Conservation (phyloP, 2,888 invertebrate genomes). For the Cephus pygmeus region DNA sequence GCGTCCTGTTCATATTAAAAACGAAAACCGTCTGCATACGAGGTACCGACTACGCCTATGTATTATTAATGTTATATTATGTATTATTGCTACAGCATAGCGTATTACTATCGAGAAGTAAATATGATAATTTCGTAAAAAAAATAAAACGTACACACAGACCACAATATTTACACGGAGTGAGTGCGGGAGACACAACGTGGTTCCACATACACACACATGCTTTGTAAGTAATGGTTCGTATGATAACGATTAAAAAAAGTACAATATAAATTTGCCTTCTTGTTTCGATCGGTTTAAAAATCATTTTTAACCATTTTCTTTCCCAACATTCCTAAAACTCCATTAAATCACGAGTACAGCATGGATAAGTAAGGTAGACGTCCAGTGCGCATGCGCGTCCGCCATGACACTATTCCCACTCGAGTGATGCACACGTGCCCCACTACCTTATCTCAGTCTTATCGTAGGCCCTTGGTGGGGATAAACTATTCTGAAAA, state of each 20-base stretch:
- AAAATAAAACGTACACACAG: constrained; percentile 28
- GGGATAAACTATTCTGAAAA: neutral
- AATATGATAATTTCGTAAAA: constrained; percentile 47
- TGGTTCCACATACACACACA: constrained; percentile 48
- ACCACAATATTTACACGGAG: constrained; percentile 22
- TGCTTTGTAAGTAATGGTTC: constrained; percentile 64
- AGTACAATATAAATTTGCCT: constrained; percentile 28
- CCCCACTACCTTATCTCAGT: constrained; percentile 6
- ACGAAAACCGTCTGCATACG: constrained; percentile 18
- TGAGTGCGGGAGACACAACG: neutral
- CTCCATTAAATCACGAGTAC: neutral
- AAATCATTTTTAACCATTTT: neutral
- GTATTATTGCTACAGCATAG: constrained; percentile 50
- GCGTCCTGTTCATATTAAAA: constrained; percentile 42
- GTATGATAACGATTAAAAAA: constrained; percentile 61
- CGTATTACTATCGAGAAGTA: constrained; percentile 44
- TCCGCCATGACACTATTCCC: neutral
- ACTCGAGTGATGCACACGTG: neutral
- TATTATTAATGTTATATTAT: constrained; percentile 63
- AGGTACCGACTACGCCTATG: constrained; percentile 51
- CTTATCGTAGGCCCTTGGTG: constrained; percentile 5
- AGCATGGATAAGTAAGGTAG: neutral
- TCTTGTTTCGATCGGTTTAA: neutral
- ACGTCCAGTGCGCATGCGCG: neutral
- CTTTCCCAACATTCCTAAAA: neutral